Base-by-base conservation (phyloP, 2,888 invertebrate genomes). In the Sipunculus nudus region DNA sequence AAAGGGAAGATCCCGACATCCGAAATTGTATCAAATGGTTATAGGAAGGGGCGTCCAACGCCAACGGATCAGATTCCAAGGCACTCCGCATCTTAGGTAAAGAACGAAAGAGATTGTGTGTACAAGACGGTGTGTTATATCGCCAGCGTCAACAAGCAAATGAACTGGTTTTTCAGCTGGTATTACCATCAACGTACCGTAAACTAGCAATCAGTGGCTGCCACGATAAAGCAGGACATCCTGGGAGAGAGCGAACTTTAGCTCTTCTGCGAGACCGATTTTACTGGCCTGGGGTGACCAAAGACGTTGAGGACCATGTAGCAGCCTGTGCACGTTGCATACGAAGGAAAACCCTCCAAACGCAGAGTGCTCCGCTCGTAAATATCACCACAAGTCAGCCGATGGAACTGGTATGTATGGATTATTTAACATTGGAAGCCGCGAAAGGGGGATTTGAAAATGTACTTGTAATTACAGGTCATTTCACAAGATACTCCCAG, bases 401-500 rank as follows among this genome's bases (percentile, higher is more conserved):
- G 2, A 19, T 69, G 38, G 59, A 67, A 39, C 29, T 65, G 3
- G 57, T 67, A 16, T 61, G 60, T 26, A 59, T 67, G 8, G 61
- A 63, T 43, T 68, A 56, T 32, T 26, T 65, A 16, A 35, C 50
- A 23, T 21, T 65, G 23, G 65, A 69, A 19, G 29, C 23, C 28
- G 41, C 58, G 0, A 61, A 40, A 32, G 60, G 58, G 10, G 60
- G 60, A 6, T 40, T 46, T 28, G 59, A 57, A 28, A 39, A 67
- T 45, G 50, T 65, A 19, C 38, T 69, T 21, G 61, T 69, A 2
- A 59, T 67, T 13, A 69, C 65, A 1, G 63, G 67, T 31, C 57
- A 58, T 32, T 68, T 64, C 32, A 70, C 62, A 3, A 48, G 55
- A 19, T 68, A 63, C 46, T 53, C 61, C n/a, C 1, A 23, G 55